Base-by-base conservation (phyloP, 2,113 vertebrate genomes). In the Gadus chalcogrammus region DNA sequence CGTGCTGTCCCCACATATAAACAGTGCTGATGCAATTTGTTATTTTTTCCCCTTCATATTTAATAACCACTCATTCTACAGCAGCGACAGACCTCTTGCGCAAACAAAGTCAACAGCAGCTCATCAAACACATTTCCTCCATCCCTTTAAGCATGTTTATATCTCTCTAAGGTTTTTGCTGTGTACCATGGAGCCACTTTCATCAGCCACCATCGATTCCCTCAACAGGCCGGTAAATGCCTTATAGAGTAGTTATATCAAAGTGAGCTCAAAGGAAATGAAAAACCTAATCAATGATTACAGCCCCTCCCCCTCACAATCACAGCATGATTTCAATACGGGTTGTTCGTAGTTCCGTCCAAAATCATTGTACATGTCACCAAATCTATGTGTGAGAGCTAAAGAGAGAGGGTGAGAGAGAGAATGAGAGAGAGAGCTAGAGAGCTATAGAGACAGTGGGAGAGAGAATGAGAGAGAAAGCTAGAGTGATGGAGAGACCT, bases 91-190 rank as follows among this genome's bases (percentile, higher is more conserved):
- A 35, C 31, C 31, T 6, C 48, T 28, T 52, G 61, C n/a, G 3
- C 24, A 77, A 61, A 71, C 15, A 74, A 76, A 76, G 78, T 79
- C 79, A 81, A 79, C 68, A 64, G 60, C 65, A 52, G 17, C 71
- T 82, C 78, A 80, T 88, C 84, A 82, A 83, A 81, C 67, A 38
- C 74, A 31, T 80, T 87, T 85, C 84, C 84, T 63, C 42, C 42
- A 48, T 69, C 70, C 76, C 31, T 68, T 71, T 80, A 79, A 72
- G 72, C 75, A 78, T 87, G 72, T 83, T 76, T 82, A 83, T 78
- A 82, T 74, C 72, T 70, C 63, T 27, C 12, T 27, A 62, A 70
- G 74, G 71, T 71, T 72, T 31, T 69, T 70, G 78, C 75, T 65
- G 65, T 24, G 73, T 78, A 13, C 75, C 68, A 62, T 42, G 77